Evolutionary conservation across 1,140 invertebrate species (phyloP).

Genomic region (Leucophenga varia): DNA sequence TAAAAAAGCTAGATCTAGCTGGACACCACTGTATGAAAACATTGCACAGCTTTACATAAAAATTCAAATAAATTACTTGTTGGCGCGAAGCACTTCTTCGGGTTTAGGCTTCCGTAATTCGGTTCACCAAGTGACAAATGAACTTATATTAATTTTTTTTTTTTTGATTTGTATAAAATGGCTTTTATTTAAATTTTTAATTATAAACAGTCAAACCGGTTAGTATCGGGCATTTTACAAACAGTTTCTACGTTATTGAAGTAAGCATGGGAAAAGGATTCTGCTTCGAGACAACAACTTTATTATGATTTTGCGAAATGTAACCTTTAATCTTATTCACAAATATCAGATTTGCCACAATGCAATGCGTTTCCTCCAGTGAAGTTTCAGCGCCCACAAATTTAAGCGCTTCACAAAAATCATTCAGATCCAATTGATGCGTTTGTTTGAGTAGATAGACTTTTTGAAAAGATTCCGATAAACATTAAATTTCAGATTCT

Average conservation of each 20-base stretch:
- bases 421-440: constrained; percentile 86
- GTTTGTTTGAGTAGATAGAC: constrained; percentile 84
- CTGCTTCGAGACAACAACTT: constrained; percentile 95
- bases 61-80: too few species aligned
- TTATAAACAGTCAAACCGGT: constrained; percentile 14
- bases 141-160: constrained; percentile 6
- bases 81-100: too few species aligned
- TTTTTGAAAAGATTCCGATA: constrained; percentile 97
- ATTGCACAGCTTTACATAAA: too few species aligned
- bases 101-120: too few species aligned
- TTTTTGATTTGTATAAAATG: constrained; percentile 12
- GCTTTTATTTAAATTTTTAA: constrained; percentile 22
- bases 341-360: constrained; percentile 94
- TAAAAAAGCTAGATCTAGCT: too few species aligned
- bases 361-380: constrained; percentile 92
- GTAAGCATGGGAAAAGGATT: constrained; percentile 87
- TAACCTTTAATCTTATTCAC: constrained; percentile 96
- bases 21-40: too few species aligned
- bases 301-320: constrained; percentile 95
- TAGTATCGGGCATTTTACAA: background rate
- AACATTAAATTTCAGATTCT: constrained; percentile 93
- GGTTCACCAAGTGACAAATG: background rate
- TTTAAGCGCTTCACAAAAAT: constrained; percentile 78
- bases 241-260: too few species aligned
- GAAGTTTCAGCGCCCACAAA: constrained; percentile 83